Evolutionary conservation across 1,140 invertebrate species (phyloP), one percentile per base, ranked within the genome.

Genomic region (Brachionus sp.): DNA sequence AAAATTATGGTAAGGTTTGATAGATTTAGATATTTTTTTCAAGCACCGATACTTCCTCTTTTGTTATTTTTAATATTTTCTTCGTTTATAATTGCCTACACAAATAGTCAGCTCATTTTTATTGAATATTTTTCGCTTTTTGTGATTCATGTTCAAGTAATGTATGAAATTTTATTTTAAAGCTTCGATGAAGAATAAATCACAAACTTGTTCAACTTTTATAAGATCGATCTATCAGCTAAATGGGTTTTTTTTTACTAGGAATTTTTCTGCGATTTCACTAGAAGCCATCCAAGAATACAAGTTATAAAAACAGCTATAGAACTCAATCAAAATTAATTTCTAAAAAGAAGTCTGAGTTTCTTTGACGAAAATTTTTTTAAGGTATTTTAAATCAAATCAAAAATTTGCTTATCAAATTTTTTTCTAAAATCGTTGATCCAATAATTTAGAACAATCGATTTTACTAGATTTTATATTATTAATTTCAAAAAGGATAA

Each of bases 21-120:
- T 29, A 29, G 29, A 29, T 29, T 29, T 29, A 29, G 1, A 19
- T 37, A 7, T 70, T 70, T 70, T 37, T 6, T 39, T 70, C 16
- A 57, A 57, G 50, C 35, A 33, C 66, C 66, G 66, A 70, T 70
- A 70, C 66, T 70, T 70, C 66, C 66, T 44, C 16, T 70, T 70
- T 44, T 19, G 16, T 70, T n/a, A 33, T 35, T 68, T 68, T 68
- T 68, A 16, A 70, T 66, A 70, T 70, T 39, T 37, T 37, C 23
- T 16, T 70, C 37, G 16, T 70, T 39, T 39, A 39, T 39, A 16
- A 70, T 70, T 70, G 66, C 66, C 66, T 70, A 70, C 66, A 70
- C 66, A 70, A 70, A 70, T 70, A 70, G 37, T 35, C 16, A 35
- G 16, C 16, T 35, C 66, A 9, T 70, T 70, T 33, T 70, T 23